Conservation (phyloP, 1,140 invertebrate species). For the Dinoponera quadriceps region DNA sequence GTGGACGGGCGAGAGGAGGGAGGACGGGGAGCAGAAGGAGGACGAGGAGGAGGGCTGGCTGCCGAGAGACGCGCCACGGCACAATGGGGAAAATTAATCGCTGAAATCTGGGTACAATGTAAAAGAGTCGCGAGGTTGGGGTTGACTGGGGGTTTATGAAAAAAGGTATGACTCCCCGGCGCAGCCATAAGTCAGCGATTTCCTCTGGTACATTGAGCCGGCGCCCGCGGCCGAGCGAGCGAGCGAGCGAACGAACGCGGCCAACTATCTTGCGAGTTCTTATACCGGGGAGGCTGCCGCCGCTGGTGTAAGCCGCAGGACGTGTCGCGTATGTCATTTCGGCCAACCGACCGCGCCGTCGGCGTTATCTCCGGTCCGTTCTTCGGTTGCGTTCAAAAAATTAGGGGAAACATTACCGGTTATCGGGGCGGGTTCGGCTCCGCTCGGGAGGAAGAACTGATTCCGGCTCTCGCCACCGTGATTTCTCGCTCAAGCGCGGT, state of each 20-base stretch:
- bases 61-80: constrained; percentile 71
- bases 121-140: constrained; percentile 81
- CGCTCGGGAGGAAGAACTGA: constrained; percentile 69
- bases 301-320: constrained; percentile 66
- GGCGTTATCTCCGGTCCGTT: constrained; percentile 79
- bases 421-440: constrained; percentile 68
- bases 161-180: constrained; percentile 79
- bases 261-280: constrained; percentile 71
- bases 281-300: constrained; percentile 41
- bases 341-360: constrained; percentile 53
- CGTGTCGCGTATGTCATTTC: constrained; percentile 81
- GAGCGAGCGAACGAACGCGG: constrained; percentile 1
- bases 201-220: constrained; percentile 81
- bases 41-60: constrained; percentile 29
- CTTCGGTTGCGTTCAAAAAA: constrained; percentile 74
- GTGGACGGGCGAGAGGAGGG: background rate
- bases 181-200: constrained; percentile 83
- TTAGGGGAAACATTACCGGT: constrained; percentile 79
- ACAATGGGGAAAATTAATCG: constrained; percentile 84
- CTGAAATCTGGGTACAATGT: constrained; percentile 85
- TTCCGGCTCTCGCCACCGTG: constrained; percentile 37
- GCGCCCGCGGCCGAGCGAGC: constrained; percentile 64
- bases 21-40: background rate
- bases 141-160: constrained; percentile 80
- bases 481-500: constrained; percentile 42